phyloP scores from a whole-genome alignment of 2,113 vertebrate species.

The Turdus rufiventris region DNA sequence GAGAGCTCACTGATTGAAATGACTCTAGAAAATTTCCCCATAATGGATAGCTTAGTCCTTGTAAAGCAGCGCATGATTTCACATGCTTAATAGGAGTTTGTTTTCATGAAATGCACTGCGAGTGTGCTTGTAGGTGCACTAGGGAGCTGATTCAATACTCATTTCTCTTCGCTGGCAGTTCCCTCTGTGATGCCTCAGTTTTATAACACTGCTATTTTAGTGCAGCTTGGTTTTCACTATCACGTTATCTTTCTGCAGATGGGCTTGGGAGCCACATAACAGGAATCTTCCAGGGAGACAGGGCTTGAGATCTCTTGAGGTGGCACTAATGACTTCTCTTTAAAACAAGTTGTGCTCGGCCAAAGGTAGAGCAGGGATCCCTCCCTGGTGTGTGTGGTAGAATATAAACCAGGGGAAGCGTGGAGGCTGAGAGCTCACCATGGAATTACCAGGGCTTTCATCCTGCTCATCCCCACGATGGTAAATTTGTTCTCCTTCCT shows the following conservation, averaged over 20 bases:
- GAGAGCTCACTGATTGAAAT: background rate
- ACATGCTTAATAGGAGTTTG: background rate
- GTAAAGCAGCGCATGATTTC: background rate
- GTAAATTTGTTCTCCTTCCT: background rate
- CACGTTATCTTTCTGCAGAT: background rate
- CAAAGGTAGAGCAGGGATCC: background rate
- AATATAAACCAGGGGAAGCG: background rate
- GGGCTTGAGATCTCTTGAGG: background rate
- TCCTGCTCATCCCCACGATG: accelerated
- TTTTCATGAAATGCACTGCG: background rate
- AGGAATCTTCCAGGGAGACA: background rate
- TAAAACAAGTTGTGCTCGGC: accelerated
- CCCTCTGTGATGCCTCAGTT: background rate
- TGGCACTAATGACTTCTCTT: background rate
- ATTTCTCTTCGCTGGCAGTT: background rate
- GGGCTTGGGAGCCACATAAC: background rate
- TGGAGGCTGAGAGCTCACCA: accelerated
- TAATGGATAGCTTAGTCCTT: background rate
- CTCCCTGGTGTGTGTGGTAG: background rate
- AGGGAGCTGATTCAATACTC: background rate
- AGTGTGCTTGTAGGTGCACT: background rate
- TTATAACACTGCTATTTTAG: background rate
- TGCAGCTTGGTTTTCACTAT: background rate
- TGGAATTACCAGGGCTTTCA: background rate
- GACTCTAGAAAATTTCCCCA: background rate